A percentile compares a stretch with the other conserved stretches of the same genome.
Evolutionary conservation across 2,113 vertebrate genomes (phyloP).

Genomic region (Progne subis): DNA sequence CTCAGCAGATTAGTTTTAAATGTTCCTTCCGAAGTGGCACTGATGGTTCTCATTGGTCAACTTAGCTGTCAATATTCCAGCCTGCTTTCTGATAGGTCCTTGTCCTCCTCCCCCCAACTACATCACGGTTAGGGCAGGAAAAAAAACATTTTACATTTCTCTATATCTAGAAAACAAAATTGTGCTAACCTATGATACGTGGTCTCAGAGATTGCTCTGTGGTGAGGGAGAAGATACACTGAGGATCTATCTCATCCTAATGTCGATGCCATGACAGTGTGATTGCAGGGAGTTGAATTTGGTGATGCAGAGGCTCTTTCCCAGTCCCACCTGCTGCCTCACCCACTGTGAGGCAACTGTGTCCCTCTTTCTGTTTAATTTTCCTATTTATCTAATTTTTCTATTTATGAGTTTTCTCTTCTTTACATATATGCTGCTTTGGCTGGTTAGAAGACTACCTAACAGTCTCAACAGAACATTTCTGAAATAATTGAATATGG

Average conservation of each 20-base stretch:
- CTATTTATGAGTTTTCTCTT: neutral
- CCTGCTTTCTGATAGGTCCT: too few relatives aligned
- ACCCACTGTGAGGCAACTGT: accelerated
- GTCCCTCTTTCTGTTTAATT: neutral
- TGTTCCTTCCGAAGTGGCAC: too few relatives aligned
- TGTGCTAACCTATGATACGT: too few relatives aligned
- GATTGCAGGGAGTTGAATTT: neutral
- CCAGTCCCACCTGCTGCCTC: neutral
- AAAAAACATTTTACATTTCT: too few relatives aligned
- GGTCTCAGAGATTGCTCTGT: neutral
- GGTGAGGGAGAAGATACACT: neutral
- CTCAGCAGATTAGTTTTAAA: too few relatives aligned
- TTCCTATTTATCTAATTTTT: neutral
- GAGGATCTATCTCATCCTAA: neutral
- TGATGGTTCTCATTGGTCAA: too few relatives aligned
- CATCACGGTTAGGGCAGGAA: too few relatives aligned
- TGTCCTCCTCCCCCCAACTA: too few relatives aligned
- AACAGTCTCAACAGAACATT: neutral
- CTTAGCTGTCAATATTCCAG: too few relatives aligned
- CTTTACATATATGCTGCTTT: neutral
- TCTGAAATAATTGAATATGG: neutral
- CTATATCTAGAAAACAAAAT: too few relatives aligned
- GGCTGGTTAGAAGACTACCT: neutral
- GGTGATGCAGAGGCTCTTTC: neutral
- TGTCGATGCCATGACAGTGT: accelerated